phyloP scores from a whole-genome alignment of 2,888 invertebrate genomes.

The Tetranychus piercei region DNA sequence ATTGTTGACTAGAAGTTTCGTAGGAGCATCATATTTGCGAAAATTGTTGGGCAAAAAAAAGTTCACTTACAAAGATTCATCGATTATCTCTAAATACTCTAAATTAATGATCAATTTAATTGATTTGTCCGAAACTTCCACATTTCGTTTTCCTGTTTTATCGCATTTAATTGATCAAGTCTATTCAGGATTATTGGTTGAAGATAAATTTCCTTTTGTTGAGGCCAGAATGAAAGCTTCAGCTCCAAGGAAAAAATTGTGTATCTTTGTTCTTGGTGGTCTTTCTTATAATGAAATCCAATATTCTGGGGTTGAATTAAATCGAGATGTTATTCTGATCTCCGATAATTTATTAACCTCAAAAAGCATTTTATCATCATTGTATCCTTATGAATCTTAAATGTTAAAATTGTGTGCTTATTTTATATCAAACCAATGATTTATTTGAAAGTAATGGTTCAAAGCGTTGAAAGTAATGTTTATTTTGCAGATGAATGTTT shows the following conservation, averaged over 20 bases:
- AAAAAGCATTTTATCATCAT: neutral
- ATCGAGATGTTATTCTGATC: neutral
- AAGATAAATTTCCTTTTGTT: neutral
- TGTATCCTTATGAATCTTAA: neutral
- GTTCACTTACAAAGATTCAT: neutral
- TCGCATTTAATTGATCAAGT: neutral
- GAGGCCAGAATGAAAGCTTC: neutral
- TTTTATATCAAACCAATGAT: no score
- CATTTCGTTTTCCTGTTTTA: neutral
- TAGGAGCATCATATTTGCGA: neutral
- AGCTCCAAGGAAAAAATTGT: neutral
- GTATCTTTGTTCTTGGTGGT: conserved; percentile 4
- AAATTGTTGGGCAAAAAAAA: neutral
- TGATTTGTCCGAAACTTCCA: neutral
- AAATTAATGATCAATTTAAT: neutral
- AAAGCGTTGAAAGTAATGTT: no score
- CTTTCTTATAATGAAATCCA: conserved; percentile 11
- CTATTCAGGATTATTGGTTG: neutral
- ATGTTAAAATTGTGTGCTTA: no score
- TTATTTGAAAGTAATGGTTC: no score
- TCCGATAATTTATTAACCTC: neutral
- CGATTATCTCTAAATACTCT: neutral
- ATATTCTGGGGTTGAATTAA: neutral
- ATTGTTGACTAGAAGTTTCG: neutral
- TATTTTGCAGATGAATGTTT: no score